These are phyloP conservation scores for Trypoxylon attenuatum DNA, from an alignment of 2,888 invertebrate species.

Conservation along the genomic window DNA sequence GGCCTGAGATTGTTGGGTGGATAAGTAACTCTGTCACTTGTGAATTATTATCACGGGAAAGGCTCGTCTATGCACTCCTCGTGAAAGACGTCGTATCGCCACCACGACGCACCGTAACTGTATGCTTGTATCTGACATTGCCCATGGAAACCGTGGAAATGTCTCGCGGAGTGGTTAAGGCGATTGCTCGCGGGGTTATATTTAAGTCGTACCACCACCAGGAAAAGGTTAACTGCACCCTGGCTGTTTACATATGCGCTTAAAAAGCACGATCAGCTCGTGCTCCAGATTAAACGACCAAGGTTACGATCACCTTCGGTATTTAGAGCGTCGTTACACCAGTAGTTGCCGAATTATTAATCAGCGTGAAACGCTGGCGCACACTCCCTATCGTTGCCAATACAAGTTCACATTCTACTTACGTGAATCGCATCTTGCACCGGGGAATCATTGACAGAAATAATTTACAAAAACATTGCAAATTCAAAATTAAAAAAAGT, in stretches of 20 bases:
- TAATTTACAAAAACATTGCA: too few species aligned
- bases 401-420: too few species aligned
- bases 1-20: conserved; percentile 44
- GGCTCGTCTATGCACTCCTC: conserved; percentile 53
- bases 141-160: conserved; percentile 55
- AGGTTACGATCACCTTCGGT: too few species aligned
- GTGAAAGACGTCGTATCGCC: conserved; percentile 54
- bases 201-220: neutral
- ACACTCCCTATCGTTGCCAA: too few species aligned
- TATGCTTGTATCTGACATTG: conserved; percentile 54
- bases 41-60: conserved; percentile 59
- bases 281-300: neutral
- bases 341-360: too few species aligned
- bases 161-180: conserved; percentile 52
- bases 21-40: conserved; percentile 55
- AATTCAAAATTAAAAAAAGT: too few species aligned
- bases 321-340: too few species aligned
- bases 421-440: too few species aligned
- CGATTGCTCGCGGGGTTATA: conserved; percentile 52
- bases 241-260: conserved; percentile 3
- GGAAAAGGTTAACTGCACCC: conserved; percentile 29
- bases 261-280: neutral
- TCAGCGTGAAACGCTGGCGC: too few species aligned
- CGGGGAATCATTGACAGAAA: too few species aligned
- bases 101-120: conserved; percentile 45